These are phyloP conservation scores for Ephialtes manifestator DNA, from an alignment of 2,888 invertebrate species.

Conservation along the genomic window DNA sequence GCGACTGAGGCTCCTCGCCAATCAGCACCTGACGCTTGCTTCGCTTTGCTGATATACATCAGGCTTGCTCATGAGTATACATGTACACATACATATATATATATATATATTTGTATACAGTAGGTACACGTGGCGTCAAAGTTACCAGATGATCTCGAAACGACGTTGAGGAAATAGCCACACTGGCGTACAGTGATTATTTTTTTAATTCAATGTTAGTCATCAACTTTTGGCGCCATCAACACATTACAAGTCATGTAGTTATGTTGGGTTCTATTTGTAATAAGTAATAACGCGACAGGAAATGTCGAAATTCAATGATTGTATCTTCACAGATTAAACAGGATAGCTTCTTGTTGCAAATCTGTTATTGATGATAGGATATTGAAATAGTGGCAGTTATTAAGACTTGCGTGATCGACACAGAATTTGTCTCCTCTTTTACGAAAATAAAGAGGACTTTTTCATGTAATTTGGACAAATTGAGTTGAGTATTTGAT, in stretches of 20 bases:
- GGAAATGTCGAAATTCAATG: neutral
- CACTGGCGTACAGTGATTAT: slow-evolving; percentile 36
- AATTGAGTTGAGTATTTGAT: too few species aligned
- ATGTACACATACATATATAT: neutral
- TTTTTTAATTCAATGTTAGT: slow-evolving; percentile 17
- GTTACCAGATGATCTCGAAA: neutral
- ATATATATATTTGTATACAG: neutral
- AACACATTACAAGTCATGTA: too few species aligned
- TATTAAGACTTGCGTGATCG: neutral
- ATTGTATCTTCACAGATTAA: neutral
- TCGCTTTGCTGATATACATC: slow-evolving; percentile 11
- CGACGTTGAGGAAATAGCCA: slow-evolving; percentile 22
- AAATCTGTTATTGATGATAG: too few species aligned
- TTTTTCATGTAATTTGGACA: too few species aligned
- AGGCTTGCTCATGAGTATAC: neutral
- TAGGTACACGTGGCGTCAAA: slow-evolving; percentile 21
- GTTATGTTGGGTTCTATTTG: neutral
- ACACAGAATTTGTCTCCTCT: too few species aligned
- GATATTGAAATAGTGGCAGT: neutral
- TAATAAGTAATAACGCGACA: neutral
- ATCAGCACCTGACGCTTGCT: slow-evolving; percentile 42
- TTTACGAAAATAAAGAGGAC: too few species aligned
- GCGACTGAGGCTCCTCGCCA: slow-evolving; percentile 9
- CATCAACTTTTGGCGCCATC: neutral
- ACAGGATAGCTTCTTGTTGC: too few species aligned